phyloP scores from a whole-genome alignment of 2,797 vertebrate species.

The Poliocrania exsul region DNA sequence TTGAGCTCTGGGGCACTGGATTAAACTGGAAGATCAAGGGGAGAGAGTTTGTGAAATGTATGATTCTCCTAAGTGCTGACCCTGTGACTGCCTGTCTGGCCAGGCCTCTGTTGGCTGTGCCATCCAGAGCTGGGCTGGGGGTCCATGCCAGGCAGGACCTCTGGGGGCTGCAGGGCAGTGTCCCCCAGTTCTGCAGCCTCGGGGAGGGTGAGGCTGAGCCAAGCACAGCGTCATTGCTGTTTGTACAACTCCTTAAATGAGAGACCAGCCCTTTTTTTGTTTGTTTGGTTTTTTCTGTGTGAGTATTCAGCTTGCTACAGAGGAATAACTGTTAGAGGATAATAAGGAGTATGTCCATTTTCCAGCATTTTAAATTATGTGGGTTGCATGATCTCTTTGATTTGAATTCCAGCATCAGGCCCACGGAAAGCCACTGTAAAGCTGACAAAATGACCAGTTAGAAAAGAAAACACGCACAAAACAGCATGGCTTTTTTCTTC shows the following conservation, averaged over 20 bases:
- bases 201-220: neutral
- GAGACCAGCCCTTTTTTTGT: neutral
- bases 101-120: conserved; percentile 33
- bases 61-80: conserved; percentile 9
- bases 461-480: neutral
- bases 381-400: conserved; percentile 20
- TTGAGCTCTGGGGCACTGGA: conserved; percentile 48
- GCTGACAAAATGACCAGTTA: conserved; percentile 66
- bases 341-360: conserved; percentile 10
- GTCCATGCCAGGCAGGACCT: neutral
- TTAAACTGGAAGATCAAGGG: conserved; percentile 27
- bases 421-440: conserved; percentile 6
- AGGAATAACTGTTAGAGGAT: conserved; percentile 21
- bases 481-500: conserved; percentile 12
- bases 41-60: neutral
- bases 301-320: neutral
- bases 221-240: neutral
- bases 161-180: neutral
- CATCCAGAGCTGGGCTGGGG: neutral
- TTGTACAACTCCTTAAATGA: conserved; percentile 6
- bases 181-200: neutral
- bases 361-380: neutral
- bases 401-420: conserved; percentile 49
- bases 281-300: neutral
- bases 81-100: conserved; percentile 21